Evolutionary conservation across 2,888 invertebrate species (phyloP), one percentile per base, ranked within the genome.

Genomic region (Parnassius glacialis): DNA sequence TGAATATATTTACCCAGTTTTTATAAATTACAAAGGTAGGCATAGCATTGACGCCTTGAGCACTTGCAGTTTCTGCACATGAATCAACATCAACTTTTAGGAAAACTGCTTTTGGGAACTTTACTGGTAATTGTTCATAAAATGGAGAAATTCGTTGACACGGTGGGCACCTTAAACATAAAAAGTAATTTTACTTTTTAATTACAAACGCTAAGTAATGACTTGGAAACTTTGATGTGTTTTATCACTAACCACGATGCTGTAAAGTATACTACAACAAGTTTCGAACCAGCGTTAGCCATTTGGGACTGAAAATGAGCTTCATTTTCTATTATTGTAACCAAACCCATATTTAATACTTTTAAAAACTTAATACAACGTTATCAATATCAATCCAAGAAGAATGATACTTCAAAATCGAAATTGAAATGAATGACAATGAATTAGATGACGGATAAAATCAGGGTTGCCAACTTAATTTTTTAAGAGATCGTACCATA

Each of bases 21-120:
- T 96, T 94, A 83, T 97, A 99, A 80, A 99, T 97, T 70, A 98
- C 94, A 80, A 99, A 99, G 0, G 99, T 99, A 34, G 99, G 99
- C 98, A 99, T 99, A 0, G 98, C 97, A 62, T 95, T 95, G 50
- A 99, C 96, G 60, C 97, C 97, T 80, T 99, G 96, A 12, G 94
- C 92, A 41, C 95, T 94, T 2, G 99, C 98, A 10, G 97, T 96
- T 72, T 97, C 98, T 71, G 95, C 95, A 75, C 97, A 98, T 84
- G 95, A 94, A 79, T 99, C 99, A 16, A 99, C 98, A 84, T 98
- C 98, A 10, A 99, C 97, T 89, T 98, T 98, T 13, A 98, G 87
- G 79, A 99, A 99, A 13, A 97, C 94, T 12, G 97, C 98, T 71
- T 95, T 94, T 0, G 96, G 94, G 84, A 97, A 99, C 84, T 97